Conservation (phyloP, 2,797 vertebrate species). For the Telmatherina bonti region DNA sequence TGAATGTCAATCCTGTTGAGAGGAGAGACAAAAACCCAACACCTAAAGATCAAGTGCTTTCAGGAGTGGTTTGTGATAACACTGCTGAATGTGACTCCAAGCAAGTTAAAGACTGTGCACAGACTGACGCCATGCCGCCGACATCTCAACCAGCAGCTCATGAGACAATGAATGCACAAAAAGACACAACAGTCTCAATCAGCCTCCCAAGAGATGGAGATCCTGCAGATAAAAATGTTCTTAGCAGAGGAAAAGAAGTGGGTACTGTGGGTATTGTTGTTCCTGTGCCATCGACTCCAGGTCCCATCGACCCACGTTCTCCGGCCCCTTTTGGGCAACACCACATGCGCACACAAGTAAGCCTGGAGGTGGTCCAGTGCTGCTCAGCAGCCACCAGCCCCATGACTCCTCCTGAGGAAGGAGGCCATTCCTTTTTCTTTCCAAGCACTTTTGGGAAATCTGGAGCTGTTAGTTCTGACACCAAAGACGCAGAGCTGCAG, state of each 20-base stretch:
- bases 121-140: conserved; percentile 9
- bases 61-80: conserved; percentile 15
- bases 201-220: conserved; percentile 21
- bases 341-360: conserved; percentile 88
- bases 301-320: conserved; percentile 48
- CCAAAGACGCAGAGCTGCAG: conserved; percentile 87
- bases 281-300: conserved; percentile 44
- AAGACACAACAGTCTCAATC: conserved; percentile 1
- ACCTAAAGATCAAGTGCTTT: conserved; percentile 41
- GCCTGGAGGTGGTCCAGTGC: conserved; percentile 83
- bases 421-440: conserved; percentile 82
- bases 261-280: conserved; percentile 34
- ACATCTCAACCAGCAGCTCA: conserved; percentile 36
- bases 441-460: conserved; percentile 64
- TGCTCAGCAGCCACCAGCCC: conserved; percentile 90
- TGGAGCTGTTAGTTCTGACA: conserved; percentile 54
- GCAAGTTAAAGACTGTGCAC: conserved; percentile 17
- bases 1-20: conserved; percentile 12
- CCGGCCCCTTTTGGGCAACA: conserved; percentile 76
- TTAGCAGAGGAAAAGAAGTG: conserved; percentile 6
- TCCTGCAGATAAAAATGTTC: conserved; percentile 13
- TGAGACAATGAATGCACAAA: conserved; percentile 18
- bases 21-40: conserved; percentile 20
- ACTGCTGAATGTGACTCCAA: conserved; percentile 20
- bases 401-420: conserved; percentile 89